Base-by-base conservation (phyloP, 2,888 invertebrate species). In the Cerceris ruficornis region DNA sequence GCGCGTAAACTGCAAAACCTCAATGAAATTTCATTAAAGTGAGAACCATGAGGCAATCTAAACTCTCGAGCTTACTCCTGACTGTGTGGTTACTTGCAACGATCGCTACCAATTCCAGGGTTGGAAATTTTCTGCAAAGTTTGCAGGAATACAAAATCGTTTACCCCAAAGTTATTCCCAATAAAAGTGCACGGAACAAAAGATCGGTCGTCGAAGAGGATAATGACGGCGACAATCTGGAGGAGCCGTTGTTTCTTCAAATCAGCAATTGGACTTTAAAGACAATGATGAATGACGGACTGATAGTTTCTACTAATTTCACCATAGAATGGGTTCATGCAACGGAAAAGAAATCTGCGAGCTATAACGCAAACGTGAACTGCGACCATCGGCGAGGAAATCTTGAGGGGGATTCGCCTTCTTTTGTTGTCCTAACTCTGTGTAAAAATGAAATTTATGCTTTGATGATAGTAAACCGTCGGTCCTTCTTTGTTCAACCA, bases 401-500 rank as follows among this genome's bases (percentile, higher is more conserved):
- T 5, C 67, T 88, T 14, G 58, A 82, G 2, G 73, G 80, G 92
- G 49, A 90, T 68, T 88, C 90, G 13, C 87, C 88, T 7, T 94
- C 94, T 0, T 87, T 93, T 7, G 94, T 93, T 2, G 93, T 94
- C 0, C 91, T 94, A 69, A 94, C 94, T 1, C 93, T 94, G 64
- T 94, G 94, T 83, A 92, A 90, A 0, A 93, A 93, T 11, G 93
- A 93, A 82, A 90, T 94, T 76, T 94, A 94, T 76, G 94, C 94
- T 6, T 86, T 94, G 81, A 91, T 94, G 59, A 92, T 93, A 78
- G 92, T 94, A 2, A 92, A 92, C 1, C 90, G 92, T 11, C 92
- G 93, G 67, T 93, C 93, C 70, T 94, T 94, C 67, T 92, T 94
- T 55, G 89, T 94, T 60, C 93, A 94, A 85, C 94, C 94, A 0